Base-by-base conservation (phyloP, 2,797 vertebrate species). In the Gymnocypris eckloni region DNA sequence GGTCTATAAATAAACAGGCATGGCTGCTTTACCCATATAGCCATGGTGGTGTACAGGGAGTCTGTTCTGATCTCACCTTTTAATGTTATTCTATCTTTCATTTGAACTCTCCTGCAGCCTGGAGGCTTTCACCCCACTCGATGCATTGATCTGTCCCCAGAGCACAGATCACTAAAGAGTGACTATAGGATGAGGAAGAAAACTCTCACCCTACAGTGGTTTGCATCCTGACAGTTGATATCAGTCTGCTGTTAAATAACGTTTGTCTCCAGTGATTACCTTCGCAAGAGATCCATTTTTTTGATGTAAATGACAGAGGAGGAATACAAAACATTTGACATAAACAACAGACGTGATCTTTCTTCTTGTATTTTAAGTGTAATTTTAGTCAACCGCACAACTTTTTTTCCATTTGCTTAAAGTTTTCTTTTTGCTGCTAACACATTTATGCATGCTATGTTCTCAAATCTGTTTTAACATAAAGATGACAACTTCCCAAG, bases 1-100 rank as follows among this genome's bases (percentile, higher is more conserved):
- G 41, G 56, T 71, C 83, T 87, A 87, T 87, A 83, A 87, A 89
- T 87, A 83, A 83, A 86, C 64, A 73, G 87, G 61, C 50, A 76
- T 4, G 22, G 76, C 52, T 87, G 85, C 86, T 82, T 85, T 10
- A 75, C 83, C 79, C n/a, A 59, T 75, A 71, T 75, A 71, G 85
- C 73, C 79, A 79, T 82, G 80, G 43, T 71, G 37, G 83, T 56
- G 59, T 78, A 83, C 59, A 48, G 80, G 70, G 80, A 87, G 71
- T 89, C 80, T n/a, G 10, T 87, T 87, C 67, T 75, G 66, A 70
- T 50, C 72, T 82, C 82, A 85, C 66, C 50, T 79, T 83, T 69
- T 86, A 75, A 83, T 86, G 71, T 73, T 86, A 72, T 72, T 80
- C 80, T 41, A 85, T 78, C 86, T 86, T 86, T 80, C 33, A 71